Percentiles rank a stretch among this genome's conserved stretches.
Conservation (phyloP, 2,888 invertebrate species). For the Xanthorhoe spadicearia region DNA sequence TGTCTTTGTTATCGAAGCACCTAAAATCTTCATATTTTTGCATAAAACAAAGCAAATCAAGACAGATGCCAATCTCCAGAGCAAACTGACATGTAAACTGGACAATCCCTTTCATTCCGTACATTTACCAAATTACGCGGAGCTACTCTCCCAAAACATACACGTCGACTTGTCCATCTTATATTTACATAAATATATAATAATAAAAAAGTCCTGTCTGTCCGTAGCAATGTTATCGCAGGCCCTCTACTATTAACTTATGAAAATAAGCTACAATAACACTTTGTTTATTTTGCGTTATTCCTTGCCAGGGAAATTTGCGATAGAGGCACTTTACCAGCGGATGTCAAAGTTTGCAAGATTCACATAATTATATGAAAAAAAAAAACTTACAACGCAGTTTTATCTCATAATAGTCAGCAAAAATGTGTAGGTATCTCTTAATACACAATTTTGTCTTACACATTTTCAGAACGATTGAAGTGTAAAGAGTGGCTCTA, state of each 20-base stretch:
- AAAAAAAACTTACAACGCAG: too few species aligned
- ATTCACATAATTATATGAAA: background rate
- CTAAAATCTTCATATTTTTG: background rate
- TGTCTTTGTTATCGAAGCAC: background rate
- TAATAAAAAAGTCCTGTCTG: slow-evolving; percentile 56
- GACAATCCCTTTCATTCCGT: slow-evolving; percentile 5
- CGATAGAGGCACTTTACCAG: slow-evolving; percentile 63
- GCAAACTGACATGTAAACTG: slow-evolving; percentile 21
- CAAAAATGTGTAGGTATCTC: too few species aligned
- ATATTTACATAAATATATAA: slow-evolving; percentile 57
- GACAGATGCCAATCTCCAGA: slow-evolving; percentile 28
- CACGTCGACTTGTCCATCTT: slow-evolving; percentile 46
- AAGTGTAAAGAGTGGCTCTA: too few species aligned
- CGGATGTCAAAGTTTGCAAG: slow-evolving; percentile 59
- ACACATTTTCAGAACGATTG: too few species aligned
- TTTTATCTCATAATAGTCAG: too few species aligned
- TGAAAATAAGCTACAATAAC: slow-evolving; percentile 84
- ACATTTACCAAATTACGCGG: slow-evolving; percentile 30
- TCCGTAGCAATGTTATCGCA: slow-evolving; percentile 45
- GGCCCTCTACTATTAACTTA: slow-evolving; percentile 78
- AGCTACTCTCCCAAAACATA: slow-evolving; percentile 24
- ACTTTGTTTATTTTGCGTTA: slow-evolving; percentile 82
- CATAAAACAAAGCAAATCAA: slow-evolving; percentile 4
- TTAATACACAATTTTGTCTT: too few species aligned
- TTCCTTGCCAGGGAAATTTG: slow-evolving; percentile 75